Conservation (phyloP, 2,113 vertebrate species). For the Fregata magnificens region DNA sequence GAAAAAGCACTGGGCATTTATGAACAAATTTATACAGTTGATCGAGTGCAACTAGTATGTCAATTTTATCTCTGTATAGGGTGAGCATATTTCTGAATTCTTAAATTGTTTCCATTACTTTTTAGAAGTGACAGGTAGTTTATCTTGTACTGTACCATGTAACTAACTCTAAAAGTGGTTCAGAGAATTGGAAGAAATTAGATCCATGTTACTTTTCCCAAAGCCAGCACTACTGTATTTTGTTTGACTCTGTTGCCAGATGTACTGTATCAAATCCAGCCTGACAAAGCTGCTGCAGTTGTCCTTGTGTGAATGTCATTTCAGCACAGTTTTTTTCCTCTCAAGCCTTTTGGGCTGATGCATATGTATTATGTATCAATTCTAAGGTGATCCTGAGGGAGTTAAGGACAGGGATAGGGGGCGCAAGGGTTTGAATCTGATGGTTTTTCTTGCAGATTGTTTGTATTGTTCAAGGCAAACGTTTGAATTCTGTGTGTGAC, state of each 20-base stretch:
- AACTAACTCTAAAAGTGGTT: neutral
- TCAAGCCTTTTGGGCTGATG: neutral
- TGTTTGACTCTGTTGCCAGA: slow-evolving; percentile 11
- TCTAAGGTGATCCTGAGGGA: slow-evolving; percentile 3
- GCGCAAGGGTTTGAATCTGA: neutral
- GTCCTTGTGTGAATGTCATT: slow-evolving; percentile 61
- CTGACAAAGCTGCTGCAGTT: slow-evolving; percentile 27
- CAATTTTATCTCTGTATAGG: neutral
- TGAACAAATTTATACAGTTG: neutral
- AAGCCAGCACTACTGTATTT: neutral
- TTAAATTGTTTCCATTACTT: neutral
- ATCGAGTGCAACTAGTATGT: neutral
- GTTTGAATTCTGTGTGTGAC: neutral
- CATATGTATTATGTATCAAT: slow-evolving; percentile 45
- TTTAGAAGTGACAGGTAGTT: neutral
- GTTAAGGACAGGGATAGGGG: neutral
- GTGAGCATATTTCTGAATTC: neutral
- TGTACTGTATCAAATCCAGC: slow-evolving; percentile 9
- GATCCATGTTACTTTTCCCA: neutral
- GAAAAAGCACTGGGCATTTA: neutral
- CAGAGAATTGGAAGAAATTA: slow-evolving; percentile 7
- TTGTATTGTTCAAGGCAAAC: neutral
- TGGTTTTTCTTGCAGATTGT: neutral
- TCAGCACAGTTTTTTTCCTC: neutral
- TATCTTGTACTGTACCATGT: neutral